These are phyloP conservation scores for Chymomyza fuscimana DNA, from an alignment of 2,888 invertebrate genomes.

Conservation along the genomic window DNA sequence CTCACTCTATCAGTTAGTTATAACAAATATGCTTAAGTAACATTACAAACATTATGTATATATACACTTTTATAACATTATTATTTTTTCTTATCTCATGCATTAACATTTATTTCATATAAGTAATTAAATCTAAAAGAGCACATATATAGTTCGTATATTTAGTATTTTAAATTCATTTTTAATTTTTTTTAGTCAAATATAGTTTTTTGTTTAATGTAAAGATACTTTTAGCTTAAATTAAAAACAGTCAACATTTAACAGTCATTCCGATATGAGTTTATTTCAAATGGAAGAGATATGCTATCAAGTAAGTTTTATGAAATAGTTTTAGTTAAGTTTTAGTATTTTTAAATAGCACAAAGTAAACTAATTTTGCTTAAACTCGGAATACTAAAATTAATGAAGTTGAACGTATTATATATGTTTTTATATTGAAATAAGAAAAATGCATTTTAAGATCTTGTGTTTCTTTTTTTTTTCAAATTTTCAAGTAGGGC, in stretches of 20 bases:
- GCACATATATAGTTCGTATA: slow-evolving; percentile 16
- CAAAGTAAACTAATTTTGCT: slow-evolving; percentile 22
- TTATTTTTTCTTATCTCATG: background rate
- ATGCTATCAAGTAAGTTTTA: slow-evolving; percentile 11
- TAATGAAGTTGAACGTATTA: background rate
- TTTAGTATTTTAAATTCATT: slow-evolving; percentile 37
- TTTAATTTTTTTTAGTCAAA: slow-evolving; percentile 9
- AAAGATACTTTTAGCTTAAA: slow-evolving; percentile 25
- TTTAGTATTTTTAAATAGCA: slow-evolving; percentile 23
- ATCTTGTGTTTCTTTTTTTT: too few species aligned
- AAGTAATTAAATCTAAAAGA: slow-evolving; percentile 5
- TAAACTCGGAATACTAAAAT: background rate
- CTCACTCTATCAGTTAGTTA: background rate
- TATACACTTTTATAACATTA: background rate
- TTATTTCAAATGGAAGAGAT: slow-evolving; percentile 66
- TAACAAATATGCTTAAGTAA: too few species aligned
- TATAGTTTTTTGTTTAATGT: background rate
- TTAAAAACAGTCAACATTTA: slow-evolving; percentile 78
- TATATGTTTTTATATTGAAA: too few species aligned
- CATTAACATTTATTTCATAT: slow-evolving; percentile 23
- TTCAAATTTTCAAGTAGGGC: too few species aligned
- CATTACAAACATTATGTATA: too few species aligned
- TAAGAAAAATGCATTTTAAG: too few species aligned
- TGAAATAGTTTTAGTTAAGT: slow-evolving; percentile 20
- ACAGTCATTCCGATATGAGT: slow-evolving; percentile 78